These are phyloP conservation scores for Melanaphis sacchari DNA, from an alignment of 1,140 invertebrate species.

Conservation along the genomic window DNA sequence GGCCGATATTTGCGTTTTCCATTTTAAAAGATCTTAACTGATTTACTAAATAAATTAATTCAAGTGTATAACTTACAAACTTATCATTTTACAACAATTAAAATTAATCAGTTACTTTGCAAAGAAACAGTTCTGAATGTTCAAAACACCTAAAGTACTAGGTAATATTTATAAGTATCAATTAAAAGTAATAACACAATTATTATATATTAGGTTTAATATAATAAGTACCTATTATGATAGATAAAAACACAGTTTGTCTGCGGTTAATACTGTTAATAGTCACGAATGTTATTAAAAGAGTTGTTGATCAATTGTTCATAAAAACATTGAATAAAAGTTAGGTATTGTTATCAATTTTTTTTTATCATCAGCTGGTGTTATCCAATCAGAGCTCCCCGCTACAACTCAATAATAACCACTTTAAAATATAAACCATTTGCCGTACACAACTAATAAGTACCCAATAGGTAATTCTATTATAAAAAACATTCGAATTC, in stretches of 20 bases:
- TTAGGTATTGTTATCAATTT: background rate
- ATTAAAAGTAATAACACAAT: background rate
- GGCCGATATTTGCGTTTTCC: background rate
- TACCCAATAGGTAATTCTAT: too few relatives aligned
- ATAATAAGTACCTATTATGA: background rate
- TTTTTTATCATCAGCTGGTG: background rate
- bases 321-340: background rate
- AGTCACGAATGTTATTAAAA: background rate
- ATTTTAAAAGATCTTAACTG: background rate
- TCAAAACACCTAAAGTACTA: background rate
- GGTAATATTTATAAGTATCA: too few relatives aligned
- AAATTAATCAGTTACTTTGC: background rate
- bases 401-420: too few relatives aligned
- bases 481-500: too few relatives aligned
- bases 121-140: background rate
- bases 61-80: background rate
- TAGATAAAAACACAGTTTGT: background rate
- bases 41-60: background rate
- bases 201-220: background rate
- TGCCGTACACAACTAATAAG: background rate
- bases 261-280: background rate
- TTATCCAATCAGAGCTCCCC: background rate
- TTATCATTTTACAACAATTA: background rate
- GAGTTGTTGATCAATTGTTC: background rate
- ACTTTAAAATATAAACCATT: too few relatives aligned